Evolutionary conservation across 2,797 vertebrate species (phyloP).

Genomic region (Gambusia yucatana): DNA sequence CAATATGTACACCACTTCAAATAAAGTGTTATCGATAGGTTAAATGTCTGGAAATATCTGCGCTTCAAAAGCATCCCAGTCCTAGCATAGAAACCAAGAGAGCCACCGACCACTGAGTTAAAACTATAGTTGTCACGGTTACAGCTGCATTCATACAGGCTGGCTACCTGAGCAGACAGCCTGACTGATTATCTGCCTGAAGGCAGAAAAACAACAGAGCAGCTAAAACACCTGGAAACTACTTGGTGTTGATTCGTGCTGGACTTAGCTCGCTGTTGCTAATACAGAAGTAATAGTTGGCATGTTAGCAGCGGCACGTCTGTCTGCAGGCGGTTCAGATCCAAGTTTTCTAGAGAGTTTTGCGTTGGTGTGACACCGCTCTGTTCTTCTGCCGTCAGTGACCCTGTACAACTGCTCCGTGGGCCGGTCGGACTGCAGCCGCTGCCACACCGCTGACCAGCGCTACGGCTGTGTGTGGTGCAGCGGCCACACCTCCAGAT

Average conservation of each 20-base stretch:
- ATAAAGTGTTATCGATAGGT: too few species aligned
- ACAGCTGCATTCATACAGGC: not conserved
- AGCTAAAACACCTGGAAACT: not conserved
- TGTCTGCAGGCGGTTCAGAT: not conserved
- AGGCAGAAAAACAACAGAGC: not conserved
- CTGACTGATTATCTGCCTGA: not conserved
- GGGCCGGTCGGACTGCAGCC: constrained; percentile 93
- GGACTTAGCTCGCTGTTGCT: not conserved
- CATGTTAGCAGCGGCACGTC: not conserved
- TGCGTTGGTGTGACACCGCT: not conserved
- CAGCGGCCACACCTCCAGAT: constrained; percentile 82
- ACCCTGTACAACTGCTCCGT: constrained; percentile 95
- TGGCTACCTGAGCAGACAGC: not conserved
- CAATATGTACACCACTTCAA: too few species aligned
- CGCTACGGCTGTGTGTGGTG: constrained; percentile 96
- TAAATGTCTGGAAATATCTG: not conserved
- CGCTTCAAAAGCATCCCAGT: not conserved
- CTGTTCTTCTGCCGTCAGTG: constrained; percentile 74
- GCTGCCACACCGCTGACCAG: constrained; percentile 88
- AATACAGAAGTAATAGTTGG: not conserved
- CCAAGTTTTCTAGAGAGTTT: not conserved
- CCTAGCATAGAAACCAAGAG: not conserved
- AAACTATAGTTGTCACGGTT: not conserved
- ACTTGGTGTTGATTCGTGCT: not conserved
- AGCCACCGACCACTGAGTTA: not conserved